Evolutionary conservation across 1,140 invertebrate species (phyloP), one percentile per base, ranked within the genome.

Genomic region (Bombus breviceps): DNA sequence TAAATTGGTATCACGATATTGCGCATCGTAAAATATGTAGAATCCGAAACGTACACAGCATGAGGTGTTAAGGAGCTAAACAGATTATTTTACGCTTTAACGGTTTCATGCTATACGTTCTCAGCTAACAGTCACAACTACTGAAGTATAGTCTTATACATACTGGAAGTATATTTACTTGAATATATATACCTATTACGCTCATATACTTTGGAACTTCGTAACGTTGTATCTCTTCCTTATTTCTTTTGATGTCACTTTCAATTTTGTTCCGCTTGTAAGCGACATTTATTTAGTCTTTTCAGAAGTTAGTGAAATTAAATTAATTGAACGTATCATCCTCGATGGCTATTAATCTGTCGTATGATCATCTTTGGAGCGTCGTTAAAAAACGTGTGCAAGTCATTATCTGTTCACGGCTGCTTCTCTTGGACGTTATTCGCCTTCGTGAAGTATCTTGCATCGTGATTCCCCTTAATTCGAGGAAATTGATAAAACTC

Each of bases 401-500:
- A 25, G 22, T 22, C 43, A 69, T 79, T 79, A 84, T 39, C 75
- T 18, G 34, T 32, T 39, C 10, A 28, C 41, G 28, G 37, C 28
- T 39, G 41, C 22, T 37, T 74, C 13, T 10, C 10, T 10, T 18
- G 28, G 2, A 32, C 41, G 43, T 85, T 85, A 74, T 85, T 85
- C 62, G 34, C 68, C 9, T 9, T 53, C 34, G 12, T 28, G 43
- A 39, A n/a, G 28, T 22, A 53, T 28, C 13, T 13, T 22, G 13
- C 22, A 41, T 43, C 64, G 1, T 28, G 57, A 41, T 22, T 75
- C 79, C 71, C 71, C 37, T 62, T 81, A 85, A 85, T 85, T 81
- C 72, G 66, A 37, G 43, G 15, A 75, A 81, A 81, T 85, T 85
- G 84, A 85, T 85, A 81, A 85, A 85, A 68, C n/a, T 74, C 18